Evolutionary conservation across 2,113 vertebrate species (phyloP).

Genomic region (Redunca redunca): DNA sequence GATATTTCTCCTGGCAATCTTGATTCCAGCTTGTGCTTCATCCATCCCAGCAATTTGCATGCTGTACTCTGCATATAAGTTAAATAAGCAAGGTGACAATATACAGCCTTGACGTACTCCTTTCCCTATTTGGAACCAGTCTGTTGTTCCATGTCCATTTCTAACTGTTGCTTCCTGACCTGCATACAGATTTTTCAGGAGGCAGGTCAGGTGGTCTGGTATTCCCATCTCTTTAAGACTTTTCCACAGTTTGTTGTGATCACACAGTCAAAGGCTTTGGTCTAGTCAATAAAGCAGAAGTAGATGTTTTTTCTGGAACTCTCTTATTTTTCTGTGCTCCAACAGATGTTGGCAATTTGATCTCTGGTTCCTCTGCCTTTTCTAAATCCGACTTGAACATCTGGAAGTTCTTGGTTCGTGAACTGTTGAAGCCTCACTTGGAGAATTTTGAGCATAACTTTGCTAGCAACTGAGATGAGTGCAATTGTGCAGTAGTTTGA

Average conservation of each 20-base stretch:
- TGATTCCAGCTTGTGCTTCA: not conserved
- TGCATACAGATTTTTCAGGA: not conserved
- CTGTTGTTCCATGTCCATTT: not conserved
- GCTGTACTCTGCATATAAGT: not conserved
- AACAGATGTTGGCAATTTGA: not conserved
- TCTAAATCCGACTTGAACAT: not conserved
- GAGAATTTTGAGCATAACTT: not conserved
- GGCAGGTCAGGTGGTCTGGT: not conserved
- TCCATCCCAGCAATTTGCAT: not conserved
- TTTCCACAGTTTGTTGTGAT: not conserved
- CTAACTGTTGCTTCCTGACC: not conserved
- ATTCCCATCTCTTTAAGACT: not conserved
- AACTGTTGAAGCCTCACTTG: not conserved
- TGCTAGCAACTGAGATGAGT: not conserved
- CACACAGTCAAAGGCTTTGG: not conserved
- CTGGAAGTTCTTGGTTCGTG: rapidly evolving
- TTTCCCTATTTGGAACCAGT: not conserved
- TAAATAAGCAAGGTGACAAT: not conserved
- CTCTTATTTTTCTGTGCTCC: not conserved
- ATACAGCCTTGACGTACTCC: not conserved
- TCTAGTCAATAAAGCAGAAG: not conserved
- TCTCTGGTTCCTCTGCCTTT: not conserved
- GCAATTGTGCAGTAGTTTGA: not conserved
- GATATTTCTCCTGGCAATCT: not conserved
- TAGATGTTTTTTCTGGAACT: not conserved